Conservation (phyloP, 2,888 invertebrate genomes). For the Graphium colonna region DNA sequence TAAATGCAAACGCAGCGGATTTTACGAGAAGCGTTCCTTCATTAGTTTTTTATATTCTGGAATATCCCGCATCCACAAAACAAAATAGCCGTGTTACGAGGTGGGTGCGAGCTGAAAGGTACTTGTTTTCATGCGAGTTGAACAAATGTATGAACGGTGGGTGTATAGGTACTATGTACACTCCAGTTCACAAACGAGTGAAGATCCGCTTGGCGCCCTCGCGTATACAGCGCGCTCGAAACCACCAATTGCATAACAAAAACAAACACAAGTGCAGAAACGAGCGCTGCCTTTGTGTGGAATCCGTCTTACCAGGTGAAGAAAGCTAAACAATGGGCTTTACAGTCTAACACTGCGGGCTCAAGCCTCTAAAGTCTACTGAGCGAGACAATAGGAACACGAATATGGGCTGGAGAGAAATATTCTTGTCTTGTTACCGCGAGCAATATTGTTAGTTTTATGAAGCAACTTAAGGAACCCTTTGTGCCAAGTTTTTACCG, state of each 20-base stretch:
- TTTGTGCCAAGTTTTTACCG: constrained; percentile 55
- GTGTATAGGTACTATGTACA: constrained; percentile 28
- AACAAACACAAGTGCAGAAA: constrained; percentile 71
- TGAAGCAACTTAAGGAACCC: constrained; percentile 64
- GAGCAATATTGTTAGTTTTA: constrained; percentile 77
- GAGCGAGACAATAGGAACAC: constrained; percentile 68
- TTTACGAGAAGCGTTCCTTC: constrained; percentile 44
- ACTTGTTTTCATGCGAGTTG: constrained; percentile 24
- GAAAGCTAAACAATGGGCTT: constrained; percentile 74
- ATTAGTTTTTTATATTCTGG: constrained; percentile 47
- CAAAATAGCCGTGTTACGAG: constrained; percentile 17
- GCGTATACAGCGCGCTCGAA: constrained; percentile 52
- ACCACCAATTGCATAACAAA: constrained; percentile 76
- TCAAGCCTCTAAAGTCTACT: constrained; percentile 69
- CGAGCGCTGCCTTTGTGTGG: constrained; percentile 69
- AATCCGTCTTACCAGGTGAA: constrained; percentile 72
- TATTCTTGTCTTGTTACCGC: constrained; percentile 73
- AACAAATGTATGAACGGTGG: constrained; percentile 22
- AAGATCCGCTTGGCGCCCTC: constrained; percentile 43
- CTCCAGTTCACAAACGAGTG: constrained; percentile 66
- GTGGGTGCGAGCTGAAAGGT: constrained; percentile 19
- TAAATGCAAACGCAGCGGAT: constrained; percentile 55
- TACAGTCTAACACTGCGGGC: constrained; percentile 58
- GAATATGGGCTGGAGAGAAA: constrained; percentile 71
- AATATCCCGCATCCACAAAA: constrained; percentile 30